Percentiles rank a stretch among this genome's conserved stretches.
phyloP scores from a whole-genome alignment of 1,140 invertebrate species.

The Drosophila leontia region DNA sequence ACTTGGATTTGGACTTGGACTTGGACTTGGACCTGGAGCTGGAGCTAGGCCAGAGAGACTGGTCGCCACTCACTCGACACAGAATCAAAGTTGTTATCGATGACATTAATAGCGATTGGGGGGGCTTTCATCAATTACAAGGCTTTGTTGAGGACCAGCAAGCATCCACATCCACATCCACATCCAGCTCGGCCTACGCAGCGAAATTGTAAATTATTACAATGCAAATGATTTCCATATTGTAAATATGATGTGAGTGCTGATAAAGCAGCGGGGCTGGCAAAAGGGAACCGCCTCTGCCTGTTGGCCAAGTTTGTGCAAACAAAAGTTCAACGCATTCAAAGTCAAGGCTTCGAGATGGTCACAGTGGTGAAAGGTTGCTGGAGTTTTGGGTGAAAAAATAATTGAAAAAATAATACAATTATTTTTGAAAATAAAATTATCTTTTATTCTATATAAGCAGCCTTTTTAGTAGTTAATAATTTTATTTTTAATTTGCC shows the following conservation, averaged over 20 bases:
- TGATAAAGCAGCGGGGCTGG: slow-evolving; percentile 64
- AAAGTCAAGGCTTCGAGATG: slow-evolving; percentile 60
- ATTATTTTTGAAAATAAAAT: too few species aligned
- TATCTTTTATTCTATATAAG: too few species aligned
- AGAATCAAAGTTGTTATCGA: slow-evolving; percentile 71
- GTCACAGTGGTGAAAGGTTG: neutral
- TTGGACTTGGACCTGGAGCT: neutral
- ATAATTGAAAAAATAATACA: too few species aligned
- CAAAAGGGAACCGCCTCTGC: slow-evolving; percentile 61
- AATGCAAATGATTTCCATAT: slow-evolving; percentile 83
- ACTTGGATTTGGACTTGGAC: slow-evolving; percentile 1
- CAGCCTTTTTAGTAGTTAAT: too few species aligned
- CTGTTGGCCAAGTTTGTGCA: slow-evolving; percentile 53
- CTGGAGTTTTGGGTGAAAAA: neutral
- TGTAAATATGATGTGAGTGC: slow-evolving; percentile 73
- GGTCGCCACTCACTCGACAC: slow-evolving; percentile 45
- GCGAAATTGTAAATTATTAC: slow-evolving; percentile 80
- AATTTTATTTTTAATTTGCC: too few species aligned
- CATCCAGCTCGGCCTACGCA: slow-evolving; percentile 58
- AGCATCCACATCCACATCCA: neutral
- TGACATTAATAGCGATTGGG: slow-evolving; percentile 81
- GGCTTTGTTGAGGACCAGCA: slow-evolving; percentile 54
- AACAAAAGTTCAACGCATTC: slow-evolving; percentile 63
- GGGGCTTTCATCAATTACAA: slow-evolving; percentile 80
- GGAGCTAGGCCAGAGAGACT: slow-evolving; percentile 18